phyloP scores from a whole-genome alignment of 1,140 invertebrate genomes.

The Tetragonula clypearis region DNA sequence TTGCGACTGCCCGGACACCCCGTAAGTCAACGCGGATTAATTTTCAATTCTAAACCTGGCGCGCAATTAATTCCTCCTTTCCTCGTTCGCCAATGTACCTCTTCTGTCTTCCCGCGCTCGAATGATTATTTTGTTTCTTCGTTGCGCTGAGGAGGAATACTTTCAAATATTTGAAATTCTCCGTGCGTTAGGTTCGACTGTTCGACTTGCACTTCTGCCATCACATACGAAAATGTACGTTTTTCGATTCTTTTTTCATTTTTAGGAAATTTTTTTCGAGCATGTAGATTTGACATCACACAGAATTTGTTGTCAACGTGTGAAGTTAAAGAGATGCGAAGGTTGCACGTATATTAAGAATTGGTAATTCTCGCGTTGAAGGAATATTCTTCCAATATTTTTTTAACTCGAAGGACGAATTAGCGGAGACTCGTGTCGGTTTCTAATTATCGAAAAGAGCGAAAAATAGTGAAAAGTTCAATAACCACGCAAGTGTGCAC shows the following conservation, averaged over 20 bases:
- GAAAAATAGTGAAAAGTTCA: background rate
- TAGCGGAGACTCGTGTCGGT: background rate
- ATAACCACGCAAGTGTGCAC: background rate
- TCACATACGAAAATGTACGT: too few relatives aligned
- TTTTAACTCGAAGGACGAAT: background rate
- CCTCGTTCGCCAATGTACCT: background rate
- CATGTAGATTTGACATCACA: too few relatives aligned
- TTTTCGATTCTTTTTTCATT: too few relatives aligned
- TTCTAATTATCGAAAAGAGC: background rate
- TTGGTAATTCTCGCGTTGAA: background rate
- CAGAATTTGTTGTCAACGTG: too few relatives aligned
- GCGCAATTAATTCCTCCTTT: slow-evolving; percentile 36
- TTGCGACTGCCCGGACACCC: slow-evolving; percentile 53
- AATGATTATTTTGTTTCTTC: background rate
- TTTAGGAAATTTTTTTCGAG: too few relatives aligned
- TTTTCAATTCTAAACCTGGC: slow-evolving; percentile 37
- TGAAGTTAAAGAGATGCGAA: too few relatives aligned
- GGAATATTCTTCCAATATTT: background rate
- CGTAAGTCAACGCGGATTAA: slow-evolving; percentile 57
- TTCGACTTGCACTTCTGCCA: too few relatives aligned
- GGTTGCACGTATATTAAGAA: background rate
- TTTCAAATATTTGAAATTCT: background rate
- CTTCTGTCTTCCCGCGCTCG: too few relatives aligned
- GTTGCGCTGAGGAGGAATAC: background rate
- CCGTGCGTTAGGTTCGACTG: too few relatives aligned